phyloP scores from a whole-genome alignment of 2,113 vertebrate species.

The Strix aluco region DNA sequence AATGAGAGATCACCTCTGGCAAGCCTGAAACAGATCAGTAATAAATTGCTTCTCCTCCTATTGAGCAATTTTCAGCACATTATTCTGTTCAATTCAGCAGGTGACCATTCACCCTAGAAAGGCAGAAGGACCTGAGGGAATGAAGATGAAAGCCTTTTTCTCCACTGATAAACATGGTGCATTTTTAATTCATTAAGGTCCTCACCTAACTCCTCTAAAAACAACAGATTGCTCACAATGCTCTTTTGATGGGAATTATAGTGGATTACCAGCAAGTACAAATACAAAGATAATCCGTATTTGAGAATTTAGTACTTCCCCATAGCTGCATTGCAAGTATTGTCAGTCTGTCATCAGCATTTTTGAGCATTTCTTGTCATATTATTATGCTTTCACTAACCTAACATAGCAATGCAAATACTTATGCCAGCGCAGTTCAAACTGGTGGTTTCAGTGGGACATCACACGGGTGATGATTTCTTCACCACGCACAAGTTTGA shows the following conservation, averaged over 20 bases:
- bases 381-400: background rate
- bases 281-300: background rate
- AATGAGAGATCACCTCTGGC: background rate
- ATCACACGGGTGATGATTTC: background rate
- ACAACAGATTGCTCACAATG: background rate
- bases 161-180: background rate
- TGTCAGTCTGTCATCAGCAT: background rate
- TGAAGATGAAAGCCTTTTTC: background rate
- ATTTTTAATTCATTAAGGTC: background rate
- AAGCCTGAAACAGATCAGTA: background rate
- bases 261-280: background rate
- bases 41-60: conserved; percentile 4
- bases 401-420: background rate
- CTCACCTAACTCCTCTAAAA: background rate
- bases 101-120: background rate
- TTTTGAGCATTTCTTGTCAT: background rate
- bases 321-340: background rate
- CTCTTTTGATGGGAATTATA: background rate
- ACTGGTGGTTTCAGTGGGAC: background rate
- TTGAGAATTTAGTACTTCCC: background rate
- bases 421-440: background rate
- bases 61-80: conserved; percentile 24
- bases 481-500: background rate
- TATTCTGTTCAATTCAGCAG: conserved; percentile 24
- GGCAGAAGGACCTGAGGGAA: background rate